These are phyloP conservation scores for Drosophila burlai DNA, from an alignment of 1,140 invertebrate species.

Conservation along the genomic window DNA sequence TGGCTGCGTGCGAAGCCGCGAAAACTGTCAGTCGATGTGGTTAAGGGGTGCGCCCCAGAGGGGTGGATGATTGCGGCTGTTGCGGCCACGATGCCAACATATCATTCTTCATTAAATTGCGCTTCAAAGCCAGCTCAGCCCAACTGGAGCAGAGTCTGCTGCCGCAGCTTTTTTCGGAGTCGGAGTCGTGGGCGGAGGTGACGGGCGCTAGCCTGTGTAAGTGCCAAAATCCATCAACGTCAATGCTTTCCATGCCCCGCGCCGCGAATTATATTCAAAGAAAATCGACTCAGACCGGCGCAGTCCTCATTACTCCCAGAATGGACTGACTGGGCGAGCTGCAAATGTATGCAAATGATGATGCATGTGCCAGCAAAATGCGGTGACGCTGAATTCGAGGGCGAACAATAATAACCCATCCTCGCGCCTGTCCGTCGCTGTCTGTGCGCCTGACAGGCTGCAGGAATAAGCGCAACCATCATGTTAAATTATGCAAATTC, in stretches of 20 bases:
- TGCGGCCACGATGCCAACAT: constrained; percentile 74
- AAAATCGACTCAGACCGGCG: constrained; percentile 66
- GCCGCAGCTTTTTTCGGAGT: constrained; percentile 36
- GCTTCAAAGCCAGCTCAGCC: constrained; percentile 79
- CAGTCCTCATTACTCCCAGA: constrained; percentile 17
- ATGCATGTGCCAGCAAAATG: constrained; percentile 80
- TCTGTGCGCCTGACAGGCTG: constrained; percentile 71
- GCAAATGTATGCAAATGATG: constrained; percentile 84
- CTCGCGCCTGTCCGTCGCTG: constrained; percentile 12
- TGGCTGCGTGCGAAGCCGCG: constrained; percentile 64
- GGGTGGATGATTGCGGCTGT: constrained; percentile 39
- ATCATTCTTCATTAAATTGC: constrained; percentile 84
- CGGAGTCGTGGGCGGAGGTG: constrained; percentile 55
- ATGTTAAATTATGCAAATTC: constrained; percentile 84
- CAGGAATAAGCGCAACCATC: constrained; percentile 83
- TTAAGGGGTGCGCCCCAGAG: constrained; percentile 33
- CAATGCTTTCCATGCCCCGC: constrained; percentile 49
- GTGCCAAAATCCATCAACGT: constrained; percentile 84
- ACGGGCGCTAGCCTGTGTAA: constrained; percentile 82
- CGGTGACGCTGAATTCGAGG: constrained; percentile 59
- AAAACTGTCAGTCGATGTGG: constrained; percentile 77
- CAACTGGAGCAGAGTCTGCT: constrained; percentile 24
- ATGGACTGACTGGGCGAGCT: constrained; percentile 66
- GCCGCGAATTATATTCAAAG: constrained; percentile 80
- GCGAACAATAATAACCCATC: constrained; percentile 69